Base-by-base conservation (phyloP, 1,140 invertebrate genomes). In the Trinorchestia longiramus region DNA sequence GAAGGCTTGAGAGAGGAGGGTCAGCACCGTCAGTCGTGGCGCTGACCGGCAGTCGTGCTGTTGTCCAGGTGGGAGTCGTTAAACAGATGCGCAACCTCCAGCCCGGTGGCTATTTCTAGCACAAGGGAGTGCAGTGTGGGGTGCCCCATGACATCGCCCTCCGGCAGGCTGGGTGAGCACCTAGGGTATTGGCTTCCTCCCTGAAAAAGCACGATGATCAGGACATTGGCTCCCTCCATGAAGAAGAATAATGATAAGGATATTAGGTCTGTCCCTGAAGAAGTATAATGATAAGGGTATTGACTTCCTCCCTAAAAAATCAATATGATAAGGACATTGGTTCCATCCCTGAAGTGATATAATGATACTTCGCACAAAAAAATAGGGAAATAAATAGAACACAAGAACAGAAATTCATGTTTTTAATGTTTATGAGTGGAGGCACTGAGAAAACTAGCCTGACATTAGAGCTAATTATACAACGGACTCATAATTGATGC, bases 81-180 rank as follows among this genome's bases (percentile, higher is more conserved):
- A 97, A 98, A 99, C 97, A 98, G 98, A 57, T 98, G 98, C 96
- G 98, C 98, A 92, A 98, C 98, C 97, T 99, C 98, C 53, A 99
- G 97, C 96, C 98, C 98, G 62, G 98, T 98, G 23, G 99, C 98
- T 96, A 99, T 97, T 97, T 99, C 99, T 95, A 99, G 97, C 53
- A 99, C 98, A 90, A 98, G 98, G 97, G 98, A 98, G 96, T 98
- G 98, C 1, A 99, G 97, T 41, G 98, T 98, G 19, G 98, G 98
- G 97, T 99, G 98, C 96, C 99, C 99, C 91, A 99, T 98, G n/a
- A 99, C 98, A 96, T 99, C 99, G 87, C 98, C 98, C 96, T 99
- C 99, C 28, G 99, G 99, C 96, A 99, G 97, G 4, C 98, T 98
- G 41, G 99, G 99, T 97, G 99, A 98, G 97, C 98, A 98, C 28